phyloP scores from a whole-genome alignment of 2,797 vertebrate species.

The Smutsia gigantea region DNA sequence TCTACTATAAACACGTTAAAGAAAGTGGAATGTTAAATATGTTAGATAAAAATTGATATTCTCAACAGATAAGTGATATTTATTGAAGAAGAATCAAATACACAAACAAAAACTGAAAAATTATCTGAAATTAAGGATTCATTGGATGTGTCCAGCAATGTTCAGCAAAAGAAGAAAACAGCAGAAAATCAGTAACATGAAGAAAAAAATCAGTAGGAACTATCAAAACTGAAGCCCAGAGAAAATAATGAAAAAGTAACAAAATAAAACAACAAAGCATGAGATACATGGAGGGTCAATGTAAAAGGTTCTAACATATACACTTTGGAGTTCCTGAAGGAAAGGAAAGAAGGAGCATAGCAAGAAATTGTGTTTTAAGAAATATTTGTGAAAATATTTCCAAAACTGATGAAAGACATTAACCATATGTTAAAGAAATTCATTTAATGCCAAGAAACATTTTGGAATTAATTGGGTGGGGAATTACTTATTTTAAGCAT shows the following conservation, averaged over 20 bases:
- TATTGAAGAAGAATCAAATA: background rate
- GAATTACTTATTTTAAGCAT: background rate
- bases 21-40: background rate
- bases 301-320: background rate
- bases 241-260: background rate
- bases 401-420: background rate
- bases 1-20: background rate
- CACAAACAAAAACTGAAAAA: background rate
- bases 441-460: background rate
- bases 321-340: background rate
- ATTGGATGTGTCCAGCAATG: background rate
- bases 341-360: background rate
- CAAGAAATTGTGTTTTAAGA: background rate
- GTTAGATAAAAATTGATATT: background rate
- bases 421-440: background rate
- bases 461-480: background rate
- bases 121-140: background rate
- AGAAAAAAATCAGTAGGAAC: background rate
- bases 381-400: background rate
- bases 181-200: background rate
- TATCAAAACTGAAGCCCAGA: slow-evolving; percentile 6
- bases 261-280: background rate
- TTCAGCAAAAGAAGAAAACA: background rate
- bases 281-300: background rate
- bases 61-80: background rate